A percentile compares a stretch with the other conserved stretches of the same genome.
phyloP scores from a whole-genome alignment of 2,888 invertebrate species.

The Macrosoma leucophasiata region DNA sequence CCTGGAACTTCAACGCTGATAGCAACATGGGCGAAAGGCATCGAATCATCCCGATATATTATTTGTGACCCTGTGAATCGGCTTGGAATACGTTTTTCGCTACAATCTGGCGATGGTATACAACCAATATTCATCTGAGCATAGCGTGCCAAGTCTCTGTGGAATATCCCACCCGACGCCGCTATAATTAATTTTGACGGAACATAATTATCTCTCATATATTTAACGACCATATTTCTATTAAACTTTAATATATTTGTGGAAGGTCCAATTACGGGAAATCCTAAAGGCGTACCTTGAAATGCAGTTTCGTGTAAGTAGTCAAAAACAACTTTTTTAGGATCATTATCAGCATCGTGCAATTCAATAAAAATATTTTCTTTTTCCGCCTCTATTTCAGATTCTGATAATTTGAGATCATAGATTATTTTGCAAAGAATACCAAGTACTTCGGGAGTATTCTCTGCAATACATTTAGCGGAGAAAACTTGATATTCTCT shows the following conservation, averaged over 20 bases:
- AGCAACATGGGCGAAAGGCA: slow-evolving; percentile 56
- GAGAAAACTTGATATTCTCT: slow-evolving; percentile 49
- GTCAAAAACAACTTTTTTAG: slow-evolving; percentile 52
- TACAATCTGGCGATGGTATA: slow-evolving; percentile 23
- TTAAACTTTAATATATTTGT: slow-evolving; percentile 78
- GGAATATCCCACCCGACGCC: slow-evolving; percentile 81
- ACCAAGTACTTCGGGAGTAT: slow-evolving; percentile 26
- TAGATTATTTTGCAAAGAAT: slow-evolving; percentile 35
- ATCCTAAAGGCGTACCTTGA: slow-evolving; percentile 59
- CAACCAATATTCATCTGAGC: slow-evolving; percentile 75
- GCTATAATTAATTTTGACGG: slow-evolving; percentile 81
- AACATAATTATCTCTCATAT: slow-evolving; percentile 39
- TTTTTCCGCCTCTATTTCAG: slow-evolving; percentile 40
- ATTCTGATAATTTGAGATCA: slow-evolving; percentile 33
- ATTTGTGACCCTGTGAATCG: slow-evolving; percentile 38
- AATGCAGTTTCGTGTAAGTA: slow-evolving; percentile 67
- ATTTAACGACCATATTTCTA: slow-evolving; percentile 31
- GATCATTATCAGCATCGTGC: slow-evolving; percentile 45
- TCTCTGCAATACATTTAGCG: slow-evolving; percentile 28
- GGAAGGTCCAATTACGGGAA: slow-evolving; percentile 77
- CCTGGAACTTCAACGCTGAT: slow-evolving; percentile 65
- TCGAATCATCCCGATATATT: slow-evolving; percentile 52
- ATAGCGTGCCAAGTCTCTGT: slow-evolving; percentile 75
- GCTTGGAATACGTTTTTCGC: slow-evolving; percentile 27
- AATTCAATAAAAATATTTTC: slow-evolving; percentile 43